Conservation (phyloP, 2,113 vertebrate genomes). For the Rana temporaria region DNA sequence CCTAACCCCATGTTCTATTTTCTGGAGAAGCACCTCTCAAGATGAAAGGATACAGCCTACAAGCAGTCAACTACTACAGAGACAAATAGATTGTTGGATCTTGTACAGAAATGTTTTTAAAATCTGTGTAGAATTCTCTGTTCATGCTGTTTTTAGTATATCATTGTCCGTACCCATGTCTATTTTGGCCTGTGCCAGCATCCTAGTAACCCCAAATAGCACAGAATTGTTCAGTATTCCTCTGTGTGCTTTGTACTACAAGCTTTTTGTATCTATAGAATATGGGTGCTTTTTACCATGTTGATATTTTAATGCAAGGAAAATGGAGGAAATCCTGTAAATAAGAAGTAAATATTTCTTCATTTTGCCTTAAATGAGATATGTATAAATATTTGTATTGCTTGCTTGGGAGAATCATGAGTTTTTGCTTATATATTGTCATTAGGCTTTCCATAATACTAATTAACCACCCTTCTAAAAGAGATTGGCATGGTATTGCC, state of each 20-base stretch:
- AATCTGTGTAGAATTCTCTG: constrained; percentile 15
- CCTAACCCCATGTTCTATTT: no score
- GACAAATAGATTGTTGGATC: constrained; percentile 15
- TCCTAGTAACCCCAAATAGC: constrained; percentile 77
- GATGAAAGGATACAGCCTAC: background rate
- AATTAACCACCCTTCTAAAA: constrained; percentile 62
- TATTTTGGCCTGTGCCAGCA: constrained; percentile 3
- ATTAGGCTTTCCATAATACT: constrained; percentile 69
- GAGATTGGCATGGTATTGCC: constrained; percentile 12
- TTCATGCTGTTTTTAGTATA: background rate
- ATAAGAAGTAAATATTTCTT: constrained; percentile 68
- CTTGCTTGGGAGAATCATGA: constrained; percentile 69
- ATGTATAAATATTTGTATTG: constrained; percentile 67
- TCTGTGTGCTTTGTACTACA: constrained; percentile 76
- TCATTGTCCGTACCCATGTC: background rate
- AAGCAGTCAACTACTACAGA: constrained; percentile 1
- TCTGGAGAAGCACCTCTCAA: no score
- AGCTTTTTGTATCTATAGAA: constrained; percentile 70
- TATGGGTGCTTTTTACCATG: constrained; percentile 71
- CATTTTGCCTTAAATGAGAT: constrained; percentile 64
- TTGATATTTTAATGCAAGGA: constrained; percentile 66
- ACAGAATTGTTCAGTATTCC: constrained; percentile 75
- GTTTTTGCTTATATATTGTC: constrained; percentile 62
- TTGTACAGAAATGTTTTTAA: constrained; percentile 39
- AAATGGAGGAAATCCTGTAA: constrained; percentile 70